These are phyloP conservation scores for Lagocephalus sceleratus DNA, from an alignment of 2,797 vertebrate genomes.

Conservation along the genomic window DNA sequence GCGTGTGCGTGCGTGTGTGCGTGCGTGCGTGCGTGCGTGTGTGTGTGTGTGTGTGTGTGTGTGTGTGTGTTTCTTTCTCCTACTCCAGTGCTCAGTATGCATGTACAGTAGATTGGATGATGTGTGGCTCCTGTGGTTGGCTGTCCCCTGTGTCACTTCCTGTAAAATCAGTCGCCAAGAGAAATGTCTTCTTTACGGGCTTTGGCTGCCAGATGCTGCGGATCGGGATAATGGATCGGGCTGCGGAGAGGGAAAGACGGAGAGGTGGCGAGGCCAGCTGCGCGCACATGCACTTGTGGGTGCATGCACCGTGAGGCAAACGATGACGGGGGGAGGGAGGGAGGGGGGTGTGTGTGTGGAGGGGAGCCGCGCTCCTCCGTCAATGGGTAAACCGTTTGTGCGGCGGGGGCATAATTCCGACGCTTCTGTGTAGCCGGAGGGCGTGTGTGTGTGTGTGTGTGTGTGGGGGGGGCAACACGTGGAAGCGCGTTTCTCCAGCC, in stretches of 20 bases:
- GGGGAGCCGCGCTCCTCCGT: too few species aligned
- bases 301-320: slow-evolving; percentile 23
- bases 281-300: slow-evolving; percentile 21
- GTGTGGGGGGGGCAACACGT: slow-evolving; percentile 27
- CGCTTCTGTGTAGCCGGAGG: slow-evolving; percentile 29
- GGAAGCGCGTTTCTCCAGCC: slow-evolving; percentile 14
- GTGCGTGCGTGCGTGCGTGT: slow-evolving; percentile 26
- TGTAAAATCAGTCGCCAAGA: slow-evolving; percentile 70
- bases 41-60: slow-evolving; percentile 40
- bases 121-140: slow-evolving; percentile 75
- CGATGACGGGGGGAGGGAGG: too few species aligned
- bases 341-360: too few species aligned
- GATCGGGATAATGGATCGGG: slow-evolving; percentile 58
- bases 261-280: slow-evolving; percentile 53
- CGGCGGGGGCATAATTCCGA: slow-evolving; percentile 11
- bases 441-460: too few species aligned
- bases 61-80: too few species aligned
- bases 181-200: slow-evolving; percentile 74
- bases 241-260: slow-evolving; percentile 45
- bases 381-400: slow-evolving; percentile 7
- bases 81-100: slow-evolving; percentile 62
- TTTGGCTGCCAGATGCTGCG: slow-evolving; percentile 64
- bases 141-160: slow-evolving; percentile 76
- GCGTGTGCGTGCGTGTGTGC: slow-evolving; percentile 13
- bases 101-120: slow-evolving; percentile 57